Evolutionary conservation across 2,797 vertebrate genomes (phyloP).

Genomic region (Mycteria americana): DNA sequence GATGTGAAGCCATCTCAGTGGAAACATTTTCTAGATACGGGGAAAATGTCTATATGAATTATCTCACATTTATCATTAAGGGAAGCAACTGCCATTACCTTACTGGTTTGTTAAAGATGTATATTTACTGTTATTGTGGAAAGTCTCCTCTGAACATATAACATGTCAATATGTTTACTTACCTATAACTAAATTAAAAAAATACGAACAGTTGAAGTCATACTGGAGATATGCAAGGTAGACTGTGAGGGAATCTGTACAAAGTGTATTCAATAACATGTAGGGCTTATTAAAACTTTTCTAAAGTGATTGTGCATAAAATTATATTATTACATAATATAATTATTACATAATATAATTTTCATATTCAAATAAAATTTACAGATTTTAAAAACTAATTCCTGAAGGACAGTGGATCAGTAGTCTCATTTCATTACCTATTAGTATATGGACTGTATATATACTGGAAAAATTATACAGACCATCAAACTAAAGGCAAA

Average conservation of each 20-base stretch:
- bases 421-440: background rate
- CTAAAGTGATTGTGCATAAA: background rate
- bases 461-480: background rate
- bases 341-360: background rate
- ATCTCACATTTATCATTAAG: constrained; percentile 3
- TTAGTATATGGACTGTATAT: background rate
- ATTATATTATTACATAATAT: background rate
- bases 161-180: background rate
- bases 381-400: background rate
- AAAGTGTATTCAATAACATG: background rate
- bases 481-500: background rate
- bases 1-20: background rate
- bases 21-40: background rate
- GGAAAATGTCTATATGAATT: background rate
- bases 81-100: background rate
- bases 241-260: background rate
- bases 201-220: background rate
- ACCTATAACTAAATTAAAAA: background rate
- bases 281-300: background rate
- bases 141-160: background rate
- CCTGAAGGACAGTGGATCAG: background rate
- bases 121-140: background rate
- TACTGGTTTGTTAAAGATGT: background rate
- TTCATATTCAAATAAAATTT: background rate
- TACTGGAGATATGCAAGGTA: background rate